These are phyloP conservation scores for Aphidius gifuensis DNA, from an alignment of 1,140 invertebrate species.

Conservation along the genomic window DNA sequence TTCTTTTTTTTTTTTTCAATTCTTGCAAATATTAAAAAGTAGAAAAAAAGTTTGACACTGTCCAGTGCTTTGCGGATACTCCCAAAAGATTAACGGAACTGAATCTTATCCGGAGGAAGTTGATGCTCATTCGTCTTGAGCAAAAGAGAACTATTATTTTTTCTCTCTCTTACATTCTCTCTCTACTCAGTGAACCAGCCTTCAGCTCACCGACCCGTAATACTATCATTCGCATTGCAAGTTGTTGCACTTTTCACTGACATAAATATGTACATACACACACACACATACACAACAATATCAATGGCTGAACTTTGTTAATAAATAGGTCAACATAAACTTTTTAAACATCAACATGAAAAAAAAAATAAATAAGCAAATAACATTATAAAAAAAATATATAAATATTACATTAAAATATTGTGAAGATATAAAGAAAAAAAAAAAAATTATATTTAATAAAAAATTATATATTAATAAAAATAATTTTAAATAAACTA, in stretches of 20 bases:
- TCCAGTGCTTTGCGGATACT: too few relatives aligned
- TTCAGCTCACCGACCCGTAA: conserved; percentile 3
- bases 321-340: background rate
- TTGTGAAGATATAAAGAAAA: background rate
- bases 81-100: conserved; percentile 23
- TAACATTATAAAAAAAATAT: too few relatives aligned
- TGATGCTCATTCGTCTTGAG: conserved; percentile 24
- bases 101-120: conserved; percentile 23
- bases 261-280: conserved; percentile 3
- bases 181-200: background rate
- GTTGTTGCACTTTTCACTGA: conserved; percentile 27
- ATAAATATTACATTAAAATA: too few relatives aligned
- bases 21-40: too few relatives aligned
- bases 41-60: too few relatives aligned
- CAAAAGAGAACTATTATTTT: background rate
- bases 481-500: too few relatives aligned
- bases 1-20: too few relatives aligned
- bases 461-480: too few relatives aligned
- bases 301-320: background rate
- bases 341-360: background rate
- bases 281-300: conserved; percentile 5
- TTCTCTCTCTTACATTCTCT: background rate
- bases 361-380: too few relatives aligned
- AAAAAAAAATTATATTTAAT: background rate
- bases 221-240: conserved; percentile 21